phyloP scores from a whole-genome alignment of 2,888 invertebrate species.

The Napeogenes inachia region DNA sequence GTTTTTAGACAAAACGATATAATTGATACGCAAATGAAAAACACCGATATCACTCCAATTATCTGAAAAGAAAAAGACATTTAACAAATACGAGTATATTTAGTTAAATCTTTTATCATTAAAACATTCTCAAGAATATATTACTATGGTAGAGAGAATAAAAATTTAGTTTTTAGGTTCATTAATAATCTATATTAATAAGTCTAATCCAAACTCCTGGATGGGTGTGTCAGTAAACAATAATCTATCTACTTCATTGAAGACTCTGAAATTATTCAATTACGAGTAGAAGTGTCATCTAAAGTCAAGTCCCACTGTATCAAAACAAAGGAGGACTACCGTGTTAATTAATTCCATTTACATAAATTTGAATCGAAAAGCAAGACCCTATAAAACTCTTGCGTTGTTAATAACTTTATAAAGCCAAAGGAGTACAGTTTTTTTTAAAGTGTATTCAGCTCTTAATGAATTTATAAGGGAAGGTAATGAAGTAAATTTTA shows the following conservation, averaged over 20 bases:
- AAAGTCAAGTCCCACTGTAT: conserved; percentile 15
- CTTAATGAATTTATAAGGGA: conserved; percentile 4
- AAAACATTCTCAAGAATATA: too few species aligned
- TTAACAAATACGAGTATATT: conserved; percentile 11
- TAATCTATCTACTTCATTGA: too few species aligned
- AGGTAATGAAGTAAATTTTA: conserved; percentile 29
- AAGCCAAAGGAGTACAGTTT: conserved; percentile 44
- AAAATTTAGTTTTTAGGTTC: too few species aligned
- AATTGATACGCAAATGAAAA: conserved; percentile 99
- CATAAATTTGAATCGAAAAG: conserved; percentile 59
- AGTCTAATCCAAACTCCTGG: too few species aligned
- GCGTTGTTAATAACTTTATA: conserved; percentile 32
- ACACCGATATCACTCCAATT: conserved; percentile 98
- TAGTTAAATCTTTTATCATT: conserved; percentile 13
- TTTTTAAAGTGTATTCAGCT: conserved; percentile 11
- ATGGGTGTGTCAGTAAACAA: too few species aligned
- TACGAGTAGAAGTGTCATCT: conserved; percentile 3
- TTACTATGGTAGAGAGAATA: too few species aligned
- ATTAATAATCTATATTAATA: too few species aligned
- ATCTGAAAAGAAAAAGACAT: conserved; percentile 82
- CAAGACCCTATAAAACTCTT: conserved; percentile 24
- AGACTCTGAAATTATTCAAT: conserved; percentile 11
- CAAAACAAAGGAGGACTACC: conserved; percentile 31
- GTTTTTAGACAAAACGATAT: conserved; percentile 99
- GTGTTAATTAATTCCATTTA: conserved; percentile 38